These are phyloP conservation scores for Amiota communis DNA, from an alignment of 2,888 invertebrate species.

Conservation along the genomic window DNA sequence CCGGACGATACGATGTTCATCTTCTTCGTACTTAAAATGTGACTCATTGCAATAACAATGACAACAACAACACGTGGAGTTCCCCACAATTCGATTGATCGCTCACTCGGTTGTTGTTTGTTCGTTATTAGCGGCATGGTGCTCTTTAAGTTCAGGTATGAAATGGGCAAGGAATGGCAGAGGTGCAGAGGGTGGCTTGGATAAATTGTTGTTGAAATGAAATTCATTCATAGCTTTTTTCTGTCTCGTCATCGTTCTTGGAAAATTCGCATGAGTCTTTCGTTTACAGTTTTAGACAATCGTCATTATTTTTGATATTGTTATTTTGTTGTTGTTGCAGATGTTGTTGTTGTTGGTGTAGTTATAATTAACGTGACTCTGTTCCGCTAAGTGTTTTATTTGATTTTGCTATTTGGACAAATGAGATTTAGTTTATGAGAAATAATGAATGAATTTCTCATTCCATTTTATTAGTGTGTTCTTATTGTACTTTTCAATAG, in stretches of 20 bases:
- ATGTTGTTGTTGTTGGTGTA: slow-evolving; percentile 15
- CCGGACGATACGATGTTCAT: slow-evolving; percentile 51
- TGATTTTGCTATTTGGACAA: too few species aligned
- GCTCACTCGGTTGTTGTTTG: slow-evolving; percentile 2
- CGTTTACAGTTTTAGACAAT: slow-evolving; percentile 27
- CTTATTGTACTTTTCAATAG: background rate
- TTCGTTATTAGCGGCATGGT: too few species aligned
- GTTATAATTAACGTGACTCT: slow-evolving; percentile 31
- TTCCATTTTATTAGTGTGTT: too few species aligned
- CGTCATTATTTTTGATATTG: background rate
- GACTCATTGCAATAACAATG: slow-evolving; percentile 34
- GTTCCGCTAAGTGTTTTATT: background rate
- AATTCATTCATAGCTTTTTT: slow-evolving; percentile 60
- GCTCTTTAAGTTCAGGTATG: background rate
- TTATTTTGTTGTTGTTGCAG: slow-evolving; percentile 36
- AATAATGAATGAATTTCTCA: background rate
- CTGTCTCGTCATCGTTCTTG: slow-evolving; percentile 65
- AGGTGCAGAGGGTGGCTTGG: too few species aligned
- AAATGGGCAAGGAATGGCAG: slow-evolving; percentile 35
- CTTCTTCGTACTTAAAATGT: background rate
- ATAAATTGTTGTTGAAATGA: slow-evolving; percentile 38
- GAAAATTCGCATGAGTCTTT: slow-evolving; percentile 64
- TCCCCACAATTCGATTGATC: slow-evolving; percentile 52
- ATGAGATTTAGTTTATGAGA: background rate
- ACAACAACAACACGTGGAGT: slow-evolving; percentile 50